Evolutionary conservation across 1,140 invertebrate species (phyloP).

Genomic region (Drosophila oshimai): DNA sequence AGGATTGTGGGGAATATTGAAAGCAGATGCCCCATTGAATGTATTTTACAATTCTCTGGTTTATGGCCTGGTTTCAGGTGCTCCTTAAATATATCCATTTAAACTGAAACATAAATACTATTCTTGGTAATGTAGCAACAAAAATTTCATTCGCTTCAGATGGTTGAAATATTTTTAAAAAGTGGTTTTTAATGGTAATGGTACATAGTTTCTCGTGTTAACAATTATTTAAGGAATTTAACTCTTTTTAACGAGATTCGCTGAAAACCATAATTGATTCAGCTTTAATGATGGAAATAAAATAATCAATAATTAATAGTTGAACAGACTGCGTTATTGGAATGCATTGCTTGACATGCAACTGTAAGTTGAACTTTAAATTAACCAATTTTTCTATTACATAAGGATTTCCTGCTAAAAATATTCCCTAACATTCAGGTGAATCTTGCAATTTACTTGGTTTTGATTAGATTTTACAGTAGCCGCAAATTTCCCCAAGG

Average conservation of each 20-base stretch:
- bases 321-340: not conserved
- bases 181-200: not conserved
- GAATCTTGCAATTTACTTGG: constrained; percentile 1
- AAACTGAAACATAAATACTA: too few species aligned
- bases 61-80: constrained; percentile 3
- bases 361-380: not conserved
- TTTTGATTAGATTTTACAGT: constrained; percentile 22
- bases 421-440: not conserved
- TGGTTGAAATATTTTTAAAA: not conserved
- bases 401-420: too few species aligned
- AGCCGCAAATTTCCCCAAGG: constrained; percentile 13
- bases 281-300: not conserved
- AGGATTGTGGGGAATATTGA: not conserved
- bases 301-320: not conserved
- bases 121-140: not conserved
- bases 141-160: not conserved
- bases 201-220: not conserved
- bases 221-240: too few species aligned
- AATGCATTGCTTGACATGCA: not conserved
- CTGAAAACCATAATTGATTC: constrained; percentile 5
- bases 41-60: not conserved
- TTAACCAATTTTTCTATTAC: not conserved
- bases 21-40: not conserved
- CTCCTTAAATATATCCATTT: not conserved
- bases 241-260: too few species aligned